Evolutionary conservation across 2,797 vertebrate genomes (phyloP).

Genomic region (Paguma larvata): DNA sequence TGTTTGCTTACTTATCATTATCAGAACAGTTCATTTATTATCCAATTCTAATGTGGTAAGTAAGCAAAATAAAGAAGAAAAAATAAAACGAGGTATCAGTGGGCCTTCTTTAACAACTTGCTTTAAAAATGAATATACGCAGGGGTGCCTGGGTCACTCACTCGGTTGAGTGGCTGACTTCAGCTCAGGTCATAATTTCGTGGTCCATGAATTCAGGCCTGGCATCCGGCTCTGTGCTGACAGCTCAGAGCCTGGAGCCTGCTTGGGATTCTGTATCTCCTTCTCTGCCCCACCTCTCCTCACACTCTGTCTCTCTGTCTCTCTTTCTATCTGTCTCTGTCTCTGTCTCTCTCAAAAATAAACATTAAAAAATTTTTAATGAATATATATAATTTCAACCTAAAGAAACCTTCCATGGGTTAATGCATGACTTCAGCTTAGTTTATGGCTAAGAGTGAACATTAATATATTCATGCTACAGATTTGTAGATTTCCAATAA

Average conservation of each 20-base stretch:
- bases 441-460: not conserved
- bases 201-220: too few relatives aligned
- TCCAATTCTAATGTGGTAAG: not conserved
- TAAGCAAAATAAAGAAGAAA: not conserved
- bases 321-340: too few relatives aligned
- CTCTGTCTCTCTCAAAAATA: too few relatives aligned
- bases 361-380: too few relatives aligned
- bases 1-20: not conserved
- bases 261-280: too few relatives aligned
- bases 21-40: conserved; percentile 12
- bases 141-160: too few relatives aligned
- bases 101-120: not conserved
- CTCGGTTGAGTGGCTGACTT: too few relatives aligned
- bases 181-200: too few relatives aligned
- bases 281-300: too few relatives aligned
- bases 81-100: not conserved
- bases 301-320: too few relatives aligned
- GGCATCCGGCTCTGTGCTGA: too few relatives aligned
- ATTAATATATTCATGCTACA: not conserved
- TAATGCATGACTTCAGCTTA: not conserved
- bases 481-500: not conserved
- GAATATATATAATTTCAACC: not conserved
- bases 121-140: not conserved
- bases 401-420: not conserved
- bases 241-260: too few relatives aligned